Evolutionary conservation across 2,888 invertebrate species (phyloP).

Genomic region (Acleris cristana): DNA sequence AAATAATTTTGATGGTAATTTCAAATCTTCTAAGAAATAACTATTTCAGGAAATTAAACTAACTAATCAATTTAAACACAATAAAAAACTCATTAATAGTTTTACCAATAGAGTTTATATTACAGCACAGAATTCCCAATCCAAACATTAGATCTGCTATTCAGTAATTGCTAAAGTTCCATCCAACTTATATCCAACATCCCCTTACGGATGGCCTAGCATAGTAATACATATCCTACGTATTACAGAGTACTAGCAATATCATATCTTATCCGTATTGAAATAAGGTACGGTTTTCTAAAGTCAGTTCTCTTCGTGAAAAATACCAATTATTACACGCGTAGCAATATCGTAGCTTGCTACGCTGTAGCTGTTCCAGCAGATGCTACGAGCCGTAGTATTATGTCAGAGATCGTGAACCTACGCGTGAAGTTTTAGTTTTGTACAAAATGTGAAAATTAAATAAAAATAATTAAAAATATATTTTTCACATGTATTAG

Average conservation of each 20-base stretch:
- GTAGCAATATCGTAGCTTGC: constrained; percentile 26
- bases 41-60: too few relatives aligned
- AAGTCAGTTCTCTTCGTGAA: constrained; percentile 1
- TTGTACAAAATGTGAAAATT: too few relatives aligned
- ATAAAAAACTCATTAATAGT: too few relatives aligned
- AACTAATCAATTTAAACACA: too few relatives aligned
- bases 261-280: background rate
- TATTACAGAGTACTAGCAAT: background rate
- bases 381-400: constrained; percentile 30
- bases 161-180: constrained; percentile 31
- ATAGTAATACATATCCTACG: constrained; percentile 21
- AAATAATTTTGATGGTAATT: too few relatives aligned
- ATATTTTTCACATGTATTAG: too few relatives aligned
- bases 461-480: too few relatives aligned
- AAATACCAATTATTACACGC: constrained; percentile 22
- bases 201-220: constrained; percentile 27
- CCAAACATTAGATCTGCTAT: background rate
- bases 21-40: too few relatives aligned
- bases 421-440: background rate
- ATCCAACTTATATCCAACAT: constrained; percentile 21
- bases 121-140: background rate
- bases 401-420: constrained; percentile 2
- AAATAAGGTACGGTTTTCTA: background rate
- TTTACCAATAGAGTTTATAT: too few relatives aligned
- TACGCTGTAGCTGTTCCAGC: constrained; percentile 21